Conservation (phyloP, 2,888 invertebrate genomes). For the Dione vanillae region DNA sequence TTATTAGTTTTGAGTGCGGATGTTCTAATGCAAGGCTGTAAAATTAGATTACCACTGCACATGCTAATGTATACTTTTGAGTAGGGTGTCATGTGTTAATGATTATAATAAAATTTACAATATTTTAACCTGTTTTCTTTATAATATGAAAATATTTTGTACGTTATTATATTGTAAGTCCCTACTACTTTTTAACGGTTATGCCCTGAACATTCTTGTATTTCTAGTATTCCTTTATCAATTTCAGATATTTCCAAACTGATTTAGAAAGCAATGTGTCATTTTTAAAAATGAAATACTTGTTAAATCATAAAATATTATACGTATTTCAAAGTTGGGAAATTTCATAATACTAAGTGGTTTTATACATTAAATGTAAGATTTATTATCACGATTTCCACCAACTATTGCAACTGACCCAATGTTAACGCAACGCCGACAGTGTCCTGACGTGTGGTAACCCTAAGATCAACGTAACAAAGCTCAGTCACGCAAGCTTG, state of each 20-base stretch:
- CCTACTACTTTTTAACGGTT: no score
- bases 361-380: not conserved
- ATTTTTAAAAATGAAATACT: no score
- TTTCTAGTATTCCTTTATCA: no score
- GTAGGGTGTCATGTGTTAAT: slow-evolving; percentile 2
- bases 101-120: not conserved
- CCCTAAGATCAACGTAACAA: slow-evolving; percentile 31
- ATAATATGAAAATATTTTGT: no score
- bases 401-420: slow-evolving; percentile 16
- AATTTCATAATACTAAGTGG: not conserved
- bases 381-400: slow-evolving; percentile 21
- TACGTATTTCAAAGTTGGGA: no score
- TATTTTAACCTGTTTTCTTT: not conserved
- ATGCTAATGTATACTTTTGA: slow-evolving; percentile 42
- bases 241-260: no score
- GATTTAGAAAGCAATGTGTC: no score
- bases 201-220: no score
- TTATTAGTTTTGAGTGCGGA: slow-evolving; percentile 34
- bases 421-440: slow-evolving; percentile 2
- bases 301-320: no score
- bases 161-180: no score
- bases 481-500: slow-evolving; percentile 41
- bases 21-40: slow-evolving; percentile 39
- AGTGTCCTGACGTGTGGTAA: slow-evolving; percentile 28
- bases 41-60: slow-evolving; percentile 44